These are phyloP conservation scores for Spodoptera frugiperda DNA, from an alignment of 1,140 invertebrate species.

Conservation along the genomic window DNA sequence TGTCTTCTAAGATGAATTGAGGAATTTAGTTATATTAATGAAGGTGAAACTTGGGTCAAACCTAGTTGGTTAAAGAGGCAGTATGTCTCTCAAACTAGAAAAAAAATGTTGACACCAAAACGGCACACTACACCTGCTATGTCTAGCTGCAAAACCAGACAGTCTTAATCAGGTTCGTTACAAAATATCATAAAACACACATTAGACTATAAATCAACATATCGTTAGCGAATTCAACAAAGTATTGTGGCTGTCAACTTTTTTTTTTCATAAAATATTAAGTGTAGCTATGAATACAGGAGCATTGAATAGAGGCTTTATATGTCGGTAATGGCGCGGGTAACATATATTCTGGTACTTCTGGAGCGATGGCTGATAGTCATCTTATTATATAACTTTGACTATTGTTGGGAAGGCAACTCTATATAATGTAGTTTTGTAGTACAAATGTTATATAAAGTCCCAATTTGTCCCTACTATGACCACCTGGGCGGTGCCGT, in stretches of 20 bases:
- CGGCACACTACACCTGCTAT: too few species aligned
- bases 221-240: constrained; percentile 15
- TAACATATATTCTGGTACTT: constrained; percentile 37
- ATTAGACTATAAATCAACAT: background rate
- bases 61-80: too few species aligned
- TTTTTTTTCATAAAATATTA: constrained; percentile 33
- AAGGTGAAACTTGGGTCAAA: too few species aligned
- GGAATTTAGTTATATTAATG: too few species aligned
- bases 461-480: constrained; percentile 26
- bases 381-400: constrained; percentile 36
- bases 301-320: constrained; percentile 31
- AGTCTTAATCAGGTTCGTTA: too few species aligned
- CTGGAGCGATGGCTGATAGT: constrained; percentile 35
- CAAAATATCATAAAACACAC: too few species aligned
- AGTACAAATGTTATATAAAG: constrained; percentile 21
- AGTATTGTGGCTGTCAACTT: background rate
- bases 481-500: constrained; percentile 12
- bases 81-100: too few species aligned
- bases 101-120: too few species aligned
- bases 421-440: constrained; percentile 20
- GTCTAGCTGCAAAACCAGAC: too few species aligned
- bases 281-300: constrained; percentile 14
- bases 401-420: constrained; percentile 21
- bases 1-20: too few species aligned
- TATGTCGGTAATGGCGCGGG: constrained; percentile 40